Evolutionary conservation across 2,888 invertebrate genomes (phyloP).

Genomic region (Noctua janthina): DNA sequence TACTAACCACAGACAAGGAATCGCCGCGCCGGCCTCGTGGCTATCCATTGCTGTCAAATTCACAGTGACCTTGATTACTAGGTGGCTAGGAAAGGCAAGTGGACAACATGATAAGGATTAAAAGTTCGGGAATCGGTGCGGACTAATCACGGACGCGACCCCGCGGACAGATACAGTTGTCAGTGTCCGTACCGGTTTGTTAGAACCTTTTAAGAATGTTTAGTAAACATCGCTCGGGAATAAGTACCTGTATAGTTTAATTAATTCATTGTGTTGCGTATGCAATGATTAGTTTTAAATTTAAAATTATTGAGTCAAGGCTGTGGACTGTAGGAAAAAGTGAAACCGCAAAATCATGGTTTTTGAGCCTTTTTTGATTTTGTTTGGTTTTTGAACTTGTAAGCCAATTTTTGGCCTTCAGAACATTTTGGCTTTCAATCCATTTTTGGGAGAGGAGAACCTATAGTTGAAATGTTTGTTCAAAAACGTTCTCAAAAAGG

Average conservation of each 20-base stretch:
- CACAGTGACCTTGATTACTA: no score
- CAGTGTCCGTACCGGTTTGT: background rate
- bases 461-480: background rate
- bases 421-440: background rate
- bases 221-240: constrained; percentile 58
- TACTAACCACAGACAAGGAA: background rate
- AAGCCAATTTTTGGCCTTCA: background rate
- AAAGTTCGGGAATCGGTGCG: background rate
- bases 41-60: no score
- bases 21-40: background rate
- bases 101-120: background rate
- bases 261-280: constrained; percentile 37
- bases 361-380: background rate
- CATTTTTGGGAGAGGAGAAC: background rate
- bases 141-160: background rate
- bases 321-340: constrained; percentile 37
- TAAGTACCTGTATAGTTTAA: constrained; percentile 64
- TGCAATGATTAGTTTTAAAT: constrained; percentile 49
- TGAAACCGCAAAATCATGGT: background rate
- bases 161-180: background rate
- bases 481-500: background rate
- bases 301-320: constrained; percentile 12
- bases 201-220: background rate
- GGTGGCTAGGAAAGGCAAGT: background rate
- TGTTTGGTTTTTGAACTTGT: background rate